Evolutionary conservation across 2,888 invertebrate genomes (phyloP), one percentile per base, ranked within the genome.

Genomic region (Automeris io): DNA sequence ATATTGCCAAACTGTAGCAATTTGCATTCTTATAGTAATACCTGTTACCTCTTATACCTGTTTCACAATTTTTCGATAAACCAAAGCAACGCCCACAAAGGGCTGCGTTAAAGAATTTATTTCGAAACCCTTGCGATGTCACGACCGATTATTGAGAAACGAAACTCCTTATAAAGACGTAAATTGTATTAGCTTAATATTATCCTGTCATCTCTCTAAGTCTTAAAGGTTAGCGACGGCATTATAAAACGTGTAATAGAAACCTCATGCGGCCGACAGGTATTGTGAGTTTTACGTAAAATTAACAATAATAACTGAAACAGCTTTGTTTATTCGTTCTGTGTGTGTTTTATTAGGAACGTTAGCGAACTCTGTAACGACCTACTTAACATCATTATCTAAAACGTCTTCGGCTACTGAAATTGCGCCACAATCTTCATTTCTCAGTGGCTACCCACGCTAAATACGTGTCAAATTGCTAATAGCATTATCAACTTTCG

Each of bases 401-500:
- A 58, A 55, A 65, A 56, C 59, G 54, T 64, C 66, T 67, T 66
- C 55, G 59, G 62, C 65, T 60, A 54, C 61, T 61, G 54, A 63
- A 71, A 59, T 74, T 73, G 67, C 69, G 63, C 63, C 69, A 72
- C 59, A 57, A 64, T 67, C 65, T 63, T 65, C 70, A 67, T 70
- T 72, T 69, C 66, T 63, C 59, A 47, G 63, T 63, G 70, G 51
- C 76, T 75, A 73, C 79, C 79, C 76, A 79, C 79, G 65, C 70
- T 66, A 61, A 68, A 65, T 66, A 80, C 82, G 81, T 83, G 82
- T 81, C 77, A 77, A 76, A 77, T 74, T 68, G 77, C 71, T 77
- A 74, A 76, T 72, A 70, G 68, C 69, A 73, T 79, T 80, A 85
- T 82, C 81, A 78, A 74, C 79, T 81, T 80, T 82, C 75, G 54